Evolutionary conservation across 2,888 invertebrate species (phyloP).

Genomic region (Athripsodes cinereus): DNA sequence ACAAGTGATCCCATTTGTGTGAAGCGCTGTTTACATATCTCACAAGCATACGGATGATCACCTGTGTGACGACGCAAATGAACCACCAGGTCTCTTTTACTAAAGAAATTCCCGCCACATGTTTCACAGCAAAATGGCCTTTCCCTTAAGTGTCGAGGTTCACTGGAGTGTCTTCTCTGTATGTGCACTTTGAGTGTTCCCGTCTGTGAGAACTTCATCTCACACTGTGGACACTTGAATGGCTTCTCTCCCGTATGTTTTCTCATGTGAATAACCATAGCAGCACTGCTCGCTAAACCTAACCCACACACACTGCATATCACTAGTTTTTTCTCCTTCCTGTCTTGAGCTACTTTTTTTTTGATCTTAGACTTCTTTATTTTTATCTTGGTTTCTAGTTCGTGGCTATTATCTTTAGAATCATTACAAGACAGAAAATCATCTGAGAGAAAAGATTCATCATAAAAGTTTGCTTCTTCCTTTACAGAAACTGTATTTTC

Average conservation of each 20-base stretch:
- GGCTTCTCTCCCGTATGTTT: slow-evolving; percentile 24
- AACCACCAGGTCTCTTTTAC: slow-evolving; percentile 37
- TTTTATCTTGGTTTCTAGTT: slow-evolving; percentile 3
- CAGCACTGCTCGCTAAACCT: slow-evolving; percentile 6
- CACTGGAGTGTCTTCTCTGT: slow-evolving; percentile 40
- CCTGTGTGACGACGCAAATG: slow-evolving; percentile 43
- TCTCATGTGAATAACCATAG: slow-evolving; percentile 19
- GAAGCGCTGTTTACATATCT: slow-evolving; percentile 14
- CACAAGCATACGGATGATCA: slow-evolving; percentile 29
- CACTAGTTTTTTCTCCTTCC: slow-evolving; percentile 6
- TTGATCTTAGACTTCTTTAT: not conserved
- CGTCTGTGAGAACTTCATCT: slow-evolving; percentile 30
- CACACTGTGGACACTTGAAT: slow-evolving; percentile 37
- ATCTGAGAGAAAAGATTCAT: not conserved
- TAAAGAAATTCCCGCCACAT: slow-evolving; percentile 40
- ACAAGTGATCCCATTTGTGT: slow-evolving; percentile 17
- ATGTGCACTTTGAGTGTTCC: slow-evolving; percentile 40
- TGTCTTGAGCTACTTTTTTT: not conserved
- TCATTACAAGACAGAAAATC: not conserved
- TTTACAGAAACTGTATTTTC: not conserved
- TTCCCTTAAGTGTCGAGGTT: slow-evolving; percentile 30
- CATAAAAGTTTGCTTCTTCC: not conserved
- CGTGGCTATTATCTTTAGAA: not conserved
- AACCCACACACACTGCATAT: slow-evolving; percentile 15
- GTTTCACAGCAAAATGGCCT: slow-evolving; percentile 35